Base-by-base conservation (phyloP, 1,140 invertebrate genomes). In the Diachasma alloeum region DNA sequence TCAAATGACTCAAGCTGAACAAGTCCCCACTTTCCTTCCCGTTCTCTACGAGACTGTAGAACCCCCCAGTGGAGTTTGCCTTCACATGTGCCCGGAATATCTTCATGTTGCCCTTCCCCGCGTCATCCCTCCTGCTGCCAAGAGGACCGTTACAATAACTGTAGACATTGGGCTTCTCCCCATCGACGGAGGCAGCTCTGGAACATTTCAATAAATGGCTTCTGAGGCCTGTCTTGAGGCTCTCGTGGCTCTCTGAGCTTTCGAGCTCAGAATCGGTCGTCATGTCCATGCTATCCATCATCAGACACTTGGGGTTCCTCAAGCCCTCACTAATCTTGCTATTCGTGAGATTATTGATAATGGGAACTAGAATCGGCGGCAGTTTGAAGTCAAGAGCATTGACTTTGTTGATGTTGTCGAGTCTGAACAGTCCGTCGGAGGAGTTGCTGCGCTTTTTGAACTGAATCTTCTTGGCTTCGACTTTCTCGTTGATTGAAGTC, bases 291-390 rank as follows among this genome's bases (percentile, higher is more conserved):
- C 72, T 76, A 11, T 78, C 77, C n/a, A 72, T 69, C n/a, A 19
- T 76, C 2, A n/a, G 44, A 15, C 31, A 31, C 66, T 80, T 87
- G 79, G 73, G 81, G 74, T 83, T 85, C 81, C 70, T 79, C 81
- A 67, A 59, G 75, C 90, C 91, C 82, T 91, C 90, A 53, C 90
- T 84, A 6, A 90, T 89, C 78, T 90, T 90, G 77, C 90, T 90
- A 31, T 86, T 90, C 37, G 87, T 85, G 78, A 90, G 83, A 66
- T 86, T 90, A 74, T 89, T 87, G 46, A 89, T 84, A 74, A 94
- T 93, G 22, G 93, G 93, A 19, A 93, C 86, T 78, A 95, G 87
- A 84, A 95, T 94, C 15, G 93, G 94, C 39, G 94, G 94, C 39
- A 95, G 84, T 83, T 92, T 90, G 76, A 90, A 89, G 75, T 90